Percentiles rank a stretch among this genome's conserved stretches.
Conservation (phyloP, 2,888 invertebrate genomes). For the Cephus sareptanus region DNA sequence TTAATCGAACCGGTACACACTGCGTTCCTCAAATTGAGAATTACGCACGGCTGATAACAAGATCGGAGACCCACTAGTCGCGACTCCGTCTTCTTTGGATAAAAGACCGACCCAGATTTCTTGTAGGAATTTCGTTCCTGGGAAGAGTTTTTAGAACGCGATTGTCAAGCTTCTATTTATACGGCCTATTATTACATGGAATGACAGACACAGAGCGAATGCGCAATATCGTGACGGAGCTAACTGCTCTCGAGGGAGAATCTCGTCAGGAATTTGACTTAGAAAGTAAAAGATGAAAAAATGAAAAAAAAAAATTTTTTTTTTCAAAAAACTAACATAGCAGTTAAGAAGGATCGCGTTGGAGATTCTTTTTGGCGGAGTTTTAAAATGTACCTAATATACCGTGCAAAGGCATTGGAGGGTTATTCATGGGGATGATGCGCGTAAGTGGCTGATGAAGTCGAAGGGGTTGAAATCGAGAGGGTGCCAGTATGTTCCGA, state of each 20-base stretch:
- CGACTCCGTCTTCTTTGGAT: not conserved
- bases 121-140: not conserved
- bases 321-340: not conserved
- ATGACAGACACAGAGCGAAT: not conserved
- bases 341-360: not conserved
- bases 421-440: not conserved
- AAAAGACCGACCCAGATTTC: not conserved
- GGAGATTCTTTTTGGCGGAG: not conserved
- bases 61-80: not conserved
- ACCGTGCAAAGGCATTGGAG: not conserved
- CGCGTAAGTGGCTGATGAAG: not conserved
- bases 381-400: not conserved
- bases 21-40: not conserved
- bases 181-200: not conserved
- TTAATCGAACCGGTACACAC: not conserved
- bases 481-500: slow-evolving; percentile 1
- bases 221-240: not conserved
- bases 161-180: slow-evolving; percentile 1
- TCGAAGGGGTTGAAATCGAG: slow-evolving; percentile 1
- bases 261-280: not conserved
- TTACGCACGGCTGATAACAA: not conserved
- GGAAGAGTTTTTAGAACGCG: not conserved
- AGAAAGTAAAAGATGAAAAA: not conserved
- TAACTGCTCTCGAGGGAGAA: not conserved
- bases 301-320: not conserved